phyloP scores from a whole-genome alignment of 2,797 vertebrate species.

The Pteronotus mesoamericanus region DNA sequence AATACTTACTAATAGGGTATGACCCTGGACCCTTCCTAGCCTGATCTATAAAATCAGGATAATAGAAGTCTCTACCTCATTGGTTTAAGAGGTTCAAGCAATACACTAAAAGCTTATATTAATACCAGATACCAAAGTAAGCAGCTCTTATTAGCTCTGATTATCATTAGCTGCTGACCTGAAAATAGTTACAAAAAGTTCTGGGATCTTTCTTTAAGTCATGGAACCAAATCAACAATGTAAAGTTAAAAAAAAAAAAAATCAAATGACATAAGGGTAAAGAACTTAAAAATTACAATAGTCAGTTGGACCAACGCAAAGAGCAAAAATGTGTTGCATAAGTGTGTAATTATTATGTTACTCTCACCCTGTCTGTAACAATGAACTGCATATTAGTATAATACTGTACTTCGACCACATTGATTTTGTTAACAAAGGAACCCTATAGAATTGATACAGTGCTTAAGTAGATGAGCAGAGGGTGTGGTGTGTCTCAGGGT shows the following conservation, averaged over 20 bases:
- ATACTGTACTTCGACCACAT: neutral
- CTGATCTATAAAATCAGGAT: neutral
- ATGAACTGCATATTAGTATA: neutral
- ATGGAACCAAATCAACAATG: neutral
- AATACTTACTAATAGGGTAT: neutral
- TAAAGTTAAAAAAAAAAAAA: slow-evolving; percentile 3
- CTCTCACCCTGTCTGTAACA: neutral
- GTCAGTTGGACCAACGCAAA: neutral
- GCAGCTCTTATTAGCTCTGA: neutral
- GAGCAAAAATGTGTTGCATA: neutral
- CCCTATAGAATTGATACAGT: slow-evolving; percentile 34
- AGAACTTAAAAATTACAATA: neutral
- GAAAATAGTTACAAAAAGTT: neutral
- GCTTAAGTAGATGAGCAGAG: neutral
- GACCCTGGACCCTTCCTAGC: neutral
- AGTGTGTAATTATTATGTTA: neutral
- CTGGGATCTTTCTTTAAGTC: slow-evolving; percentile 11
- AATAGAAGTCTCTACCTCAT: neutral
- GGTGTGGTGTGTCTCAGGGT: slow-evolving; percentile 38
- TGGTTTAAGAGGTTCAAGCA: neutral
- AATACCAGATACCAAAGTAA: neutral
- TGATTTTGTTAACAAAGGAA: slow-evolving; percentile 44
- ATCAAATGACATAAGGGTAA: neutral
- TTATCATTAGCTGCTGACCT: neutral
- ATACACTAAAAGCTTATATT: neutral